Evolutionary conservation across 2,113 vertebrate species (phyloP).

Genomic region (Perca flavescens): DNA sequence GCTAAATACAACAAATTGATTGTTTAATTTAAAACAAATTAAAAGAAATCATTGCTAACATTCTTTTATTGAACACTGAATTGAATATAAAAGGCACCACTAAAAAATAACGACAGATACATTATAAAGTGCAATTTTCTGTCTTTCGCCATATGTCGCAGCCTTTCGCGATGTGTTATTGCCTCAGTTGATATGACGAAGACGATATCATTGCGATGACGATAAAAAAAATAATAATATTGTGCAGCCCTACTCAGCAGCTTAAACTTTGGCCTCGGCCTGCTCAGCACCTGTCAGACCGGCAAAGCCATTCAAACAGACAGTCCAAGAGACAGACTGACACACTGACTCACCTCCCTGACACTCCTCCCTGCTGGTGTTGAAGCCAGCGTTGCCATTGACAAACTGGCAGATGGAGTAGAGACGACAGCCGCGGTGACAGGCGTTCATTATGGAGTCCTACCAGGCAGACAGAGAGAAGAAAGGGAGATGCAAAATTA

Average conservation of each 20-base stretch:
- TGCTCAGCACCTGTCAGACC: not conserved
- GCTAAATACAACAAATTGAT: no score
- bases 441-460: conserved; percentile 93
- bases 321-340: conserved; percentile 3
- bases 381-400: conserved; percentile 90
- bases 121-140: no score
- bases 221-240: no score
- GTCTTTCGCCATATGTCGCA: no score
- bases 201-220: no score
- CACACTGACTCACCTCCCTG: conserved; percentile 88
- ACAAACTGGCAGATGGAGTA: conserved; percentile 99
- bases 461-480: conserved; percentile 58
- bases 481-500: conserved; percentile 32
- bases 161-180: no score
- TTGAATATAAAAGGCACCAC: no score
- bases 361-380: conserved; percentile 92
- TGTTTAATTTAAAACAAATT: no score
- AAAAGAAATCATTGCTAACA: no score
- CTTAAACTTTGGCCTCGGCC: not conserved
- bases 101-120: no score
- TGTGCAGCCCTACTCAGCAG: not conserved
- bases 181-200: no score
- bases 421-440: conserved; percentile 95
- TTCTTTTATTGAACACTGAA: no score
- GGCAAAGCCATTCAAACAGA: not conserved